Percentiles rank a stretch among this genome's conserved stretches.
phyloP scores from a whole-genome alignment of 2,797 vertebrate genomes.

The Echiichthys vipera region DNA sequence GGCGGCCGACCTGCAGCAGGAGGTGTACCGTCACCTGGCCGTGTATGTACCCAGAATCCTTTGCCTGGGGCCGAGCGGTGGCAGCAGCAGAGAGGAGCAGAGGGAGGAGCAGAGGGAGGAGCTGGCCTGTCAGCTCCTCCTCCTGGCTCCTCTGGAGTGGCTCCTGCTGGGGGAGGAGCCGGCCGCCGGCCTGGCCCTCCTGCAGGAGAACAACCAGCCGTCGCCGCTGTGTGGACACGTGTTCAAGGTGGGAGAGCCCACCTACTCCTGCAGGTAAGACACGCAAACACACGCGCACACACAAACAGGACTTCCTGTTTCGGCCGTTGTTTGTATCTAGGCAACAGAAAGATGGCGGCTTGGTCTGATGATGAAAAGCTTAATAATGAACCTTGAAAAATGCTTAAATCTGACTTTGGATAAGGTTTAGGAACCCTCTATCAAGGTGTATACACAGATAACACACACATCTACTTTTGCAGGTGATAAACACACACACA shows the following conservation, averaged over 20 bases:
- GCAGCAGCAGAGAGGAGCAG: slow-evolving; percentile 81
- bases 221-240: slow-evolving; percentile 95
- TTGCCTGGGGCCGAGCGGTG: slow-evolving; percentile 89
- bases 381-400: no score
- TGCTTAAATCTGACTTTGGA: no score
- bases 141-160: slow-evolving; percentile 95
- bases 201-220: slow-evolving; percentile 92
- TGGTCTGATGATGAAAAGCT: no score
- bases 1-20: slow-evolving; percentile 88
- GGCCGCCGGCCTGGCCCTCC: slow-evolving; percentile 87
- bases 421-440: no score
- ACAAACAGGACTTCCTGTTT: no score
- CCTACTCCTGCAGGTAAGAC: slow-evolving; percentile 95
- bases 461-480: neutral
- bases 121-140: slow-evolving; percentile 89
- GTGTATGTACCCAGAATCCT: slow-evolving; percentile 93
- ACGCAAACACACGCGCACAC: neutral
- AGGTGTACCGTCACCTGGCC: slow-evolving; percentile 91
- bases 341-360: no score
- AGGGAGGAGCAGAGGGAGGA: slow-evolving; percentile 95
- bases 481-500: neutral
- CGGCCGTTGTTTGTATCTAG: no score
- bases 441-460: neutral
- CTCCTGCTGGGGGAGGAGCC: slow-evolving; percentile 94
- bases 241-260: slow-evolving; percentile 98